Evolutionary conservation across 2,888 invertebrate species (phyloP).

Genomic region (Cremastinae sp.): DNA sequence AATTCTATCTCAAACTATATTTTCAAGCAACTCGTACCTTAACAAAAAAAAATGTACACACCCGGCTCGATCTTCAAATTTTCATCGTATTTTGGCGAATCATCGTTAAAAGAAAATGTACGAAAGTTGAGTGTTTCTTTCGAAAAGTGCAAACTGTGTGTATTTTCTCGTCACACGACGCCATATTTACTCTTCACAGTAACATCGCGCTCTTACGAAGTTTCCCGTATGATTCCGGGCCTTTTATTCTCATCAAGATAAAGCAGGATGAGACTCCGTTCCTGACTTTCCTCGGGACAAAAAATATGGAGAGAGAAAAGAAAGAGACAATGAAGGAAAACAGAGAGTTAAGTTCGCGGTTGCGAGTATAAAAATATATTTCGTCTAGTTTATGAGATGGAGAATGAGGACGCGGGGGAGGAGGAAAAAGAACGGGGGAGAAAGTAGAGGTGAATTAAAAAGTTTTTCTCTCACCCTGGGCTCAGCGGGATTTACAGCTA

Average conservation of each 20-base stretch:
- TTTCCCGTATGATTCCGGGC: conserved; percentile 28
- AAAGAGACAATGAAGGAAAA: conserved; percentile 6
- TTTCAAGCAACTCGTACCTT: too few relatives aligned
- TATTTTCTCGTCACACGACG: background rate
- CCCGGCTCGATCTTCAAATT: too few relatives aligned
- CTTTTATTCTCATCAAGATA: conserved; percentile 43
- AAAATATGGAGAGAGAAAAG: conserved; percentile 15
- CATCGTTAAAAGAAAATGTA: too few relatives aligned
- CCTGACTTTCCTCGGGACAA: background rate
- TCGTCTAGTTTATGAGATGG: conserved; percentile 45
- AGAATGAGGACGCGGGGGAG: conserved; percentile 16
- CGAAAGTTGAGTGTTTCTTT: too few relatives aligned
- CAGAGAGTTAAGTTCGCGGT: conserved; percentile 26
- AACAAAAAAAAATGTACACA: too few relatives aligned
- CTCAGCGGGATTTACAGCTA: conserved; percentile 45
- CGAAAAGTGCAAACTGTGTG: background rate
- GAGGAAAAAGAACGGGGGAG: conserved; percentile 34
- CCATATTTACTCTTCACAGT: conserved; percentile 42
- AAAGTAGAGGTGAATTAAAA: conserved; percentile 60
- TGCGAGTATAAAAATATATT: conserved; percentile 54
- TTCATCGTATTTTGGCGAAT: too few relatives aligned
- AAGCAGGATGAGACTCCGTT: conserved; percentile 27
- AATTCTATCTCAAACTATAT: too few relatives aligned
- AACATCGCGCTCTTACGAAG: conserved; percentile 8
- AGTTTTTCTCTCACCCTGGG: conserved; percentile 65